phyloP scores from a whole-genome alignment of 2,888 invertebrate species.

The Antitype chi region DNA sequence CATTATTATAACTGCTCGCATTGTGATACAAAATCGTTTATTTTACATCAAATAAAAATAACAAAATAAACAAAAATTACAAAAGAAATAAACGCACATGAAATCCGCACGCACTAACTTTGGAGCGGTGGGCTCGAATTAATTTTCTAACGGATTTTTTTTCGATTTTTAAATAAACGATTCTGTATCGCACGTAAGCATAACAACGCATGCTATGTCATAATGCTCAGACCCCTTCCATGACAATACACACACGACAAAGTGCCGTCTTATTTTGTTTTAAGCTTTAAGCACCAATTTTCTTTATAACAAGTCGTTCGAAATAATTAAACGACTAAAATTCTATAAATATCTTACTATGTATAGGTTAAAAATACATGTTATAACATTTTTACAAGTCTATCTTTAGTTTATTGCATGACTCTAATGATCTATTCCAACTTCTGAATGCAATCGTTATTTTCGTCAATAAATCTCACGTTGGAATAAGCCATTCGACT shows the following conservation, averaged over 20 bases:
- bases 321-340: conserved; percentile 91
- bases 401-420: conserved; percentile 84
- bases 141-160: conserved; percentile 42
- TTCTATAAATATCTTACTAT: conserved; percentile 91
- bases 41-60: conserved; percentile 44
- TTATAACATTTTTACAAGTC: conserved; percentile 91
- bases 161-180: conserved; percentile 67
- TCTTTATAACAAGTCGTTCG: conserved; percentile 91
- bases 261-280: conserved; percentile 86
- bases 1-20: conserved; percentile 89
- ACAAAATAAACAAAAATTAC: conserved; percentile 27
- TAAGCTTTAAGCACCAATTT: conserved; percentile 91
- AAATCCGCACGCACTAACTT: conserved; percentile 66
- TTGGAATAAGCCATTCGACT: conserved; percentile 77
- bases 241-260: conserved; percentile 88
- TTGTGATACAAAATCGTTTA: conserved; percentile 79
- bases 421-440: conserved; percentile 78
- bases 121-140: conserved; percentile 63
- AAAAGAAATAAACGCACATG: conserved; percentile 35
- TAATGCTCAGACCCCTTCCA: conserved; percentile 86
- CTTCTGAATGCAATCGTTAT: conserved; percentile 46
- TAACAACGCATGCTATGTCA: conserved; percentile 91
- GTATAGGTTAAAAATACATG: conserved; percentile 91
- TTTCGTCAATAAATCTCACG: conserved; percentile 57
- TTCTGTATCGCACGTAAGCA: conserved; percentile 79